Percentiles rank a stretch among this genome's conserved stretches.
phyloP scores from a whole-genome alignment of 2,113 vertebrate species.

The Oryzias melastigma region DNA sequence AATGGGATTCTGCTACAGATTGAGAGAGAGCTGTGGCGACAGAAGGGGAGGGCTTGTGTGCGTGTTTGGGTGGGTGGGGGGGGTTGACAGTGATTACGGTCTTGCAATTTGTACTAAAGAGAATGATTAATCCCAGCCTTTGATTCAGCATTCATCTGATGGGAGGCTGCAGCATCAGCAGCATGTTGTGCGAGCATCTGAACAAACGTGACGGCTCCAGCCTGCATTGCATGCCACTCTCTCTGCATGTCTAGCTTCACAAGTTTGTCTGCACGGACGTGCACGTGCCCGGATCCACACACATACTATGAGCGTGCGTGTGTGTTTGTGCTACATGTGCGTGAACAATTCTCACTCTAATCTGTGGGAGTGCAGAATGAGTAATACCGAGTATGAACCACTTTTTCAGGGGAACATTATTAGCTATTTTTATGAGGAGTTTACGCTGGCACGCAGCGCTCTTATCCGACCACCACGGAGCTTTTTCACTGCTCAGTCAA shows the following conservation, averaged over 20 bases:
- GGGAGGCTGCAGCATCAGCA: constrained; percentile 48
- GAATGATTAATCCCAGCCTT: constrained; percentile 68
- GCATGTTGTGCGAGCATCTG: constrained; percentile 5
- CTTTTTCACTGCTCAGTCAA: constrained; percentile 22
- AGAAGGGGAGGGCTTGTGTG: constrained; percentile 1
- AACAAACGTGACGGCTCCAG: constrained; percentile 4
- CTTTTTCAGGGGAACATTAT: constrained; percentile 57
- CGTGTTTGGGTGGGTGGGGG: not conserved
- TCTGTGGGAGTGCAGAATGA: constrained; percentile 67
- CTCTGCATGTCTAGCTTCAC: constrained; percentile 12
- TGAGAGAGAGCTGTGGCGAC: constrained; percentile 30
- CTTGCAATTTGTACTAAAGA: constrained; percentile 63
- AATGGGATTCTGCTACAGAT: constrained; percentile 55
- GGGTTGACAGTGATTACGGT: constrained; percentile 31
- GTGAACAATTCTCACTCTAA: constrained; percentile 44
- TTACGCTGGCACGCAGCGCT: constrained; percentile 49
- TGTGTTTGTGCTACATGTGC: constrained; percentile 13
- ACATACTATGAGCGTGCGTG: constrained; percentile 4
- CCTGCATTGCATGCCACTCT: constrained; percentile 27
- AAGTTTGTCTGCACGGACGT: constrained; percentile 28
- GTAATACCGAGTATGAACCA: constrained; percentile 61
- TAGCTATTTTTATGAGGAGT: constrained; percentile 64
- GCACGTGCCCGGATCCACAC: constrained; percentile 28
- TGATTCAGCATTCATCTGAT: constrained; percentile 62
- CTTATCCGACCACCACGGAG: constrained; percentile 33